These are phyloP conservation scores for Pegoplata infirma DNA, from an alignment of 2,888 invertebrate species.

Conservation along the genomic window DNA sequence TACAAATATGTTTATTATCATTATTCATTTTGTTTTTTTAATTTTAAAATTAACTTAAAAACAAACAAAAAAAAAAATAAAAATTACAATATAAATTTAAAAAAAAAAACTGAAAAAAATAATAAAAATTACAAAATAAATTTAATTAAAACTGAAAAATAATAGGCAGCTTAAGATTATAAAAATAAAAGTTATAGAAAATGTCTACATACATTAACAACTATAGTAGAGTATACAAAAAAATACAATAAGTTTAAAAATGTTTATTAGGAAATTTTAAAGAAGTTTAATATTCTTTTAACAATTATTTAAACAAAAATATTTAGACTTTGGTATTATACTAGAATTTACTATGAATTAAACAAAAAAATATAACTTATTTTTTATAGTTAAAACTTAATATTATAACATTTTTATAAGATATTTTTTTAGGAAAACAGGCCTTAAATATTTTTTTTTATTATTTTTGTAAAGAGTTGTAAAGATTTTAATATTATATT, in stretches of 20 bases:
- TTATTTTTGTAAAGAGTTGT: not conserved
- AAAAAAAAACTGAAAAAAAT: constrained; percentile 46
- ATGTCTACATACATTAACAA: constrained; percentile 36
- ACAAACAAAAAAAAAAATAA: constrained; percentile 43
- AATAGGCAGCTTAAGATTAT: constrained; percentile 59
- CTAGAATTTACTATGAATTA: constrained; percentile 69
- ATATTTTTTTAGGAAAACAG: constrained; percentile 42
- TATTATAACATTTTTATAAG: constrained; percentile 17
- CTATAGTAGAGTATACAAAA: constrained; percentile 51
- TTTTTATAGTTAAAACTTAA: constrained; percentile 20
- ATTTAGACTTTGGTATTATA: constrained; percentile 75
- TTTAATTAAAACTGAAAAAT: constrained; percentile 56
- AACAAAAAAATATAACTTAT: constrained; percentile 10
- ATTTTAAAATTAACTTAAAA: constrained; percentile 43
- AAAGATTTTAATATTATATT: constrained; percentile 32
- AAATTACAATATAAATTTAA: constrained; percentile 62
- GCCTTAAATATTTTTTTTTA: constrained; percentile 39
- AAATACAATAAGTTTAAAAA: constrained; percentile 40
- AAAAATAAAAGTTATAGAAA: constrained; percentile 25
- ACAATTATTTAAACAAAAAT: constrained; percentile 58
- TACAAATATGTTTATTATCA: constrained; percentile 60
- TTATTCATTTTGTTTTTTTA: constrained; percentile 30
- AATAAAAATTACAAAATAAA: constrained; percentile 61
- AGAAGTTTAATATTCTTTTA: constrained; percentile 37
- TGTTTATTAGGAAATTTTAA: constrained; percentile 63